Evolutionary conservation across 2,888 invertebrate genomes (phyloP).

Genomic region (Ypsolopha scabrella): DNA sequence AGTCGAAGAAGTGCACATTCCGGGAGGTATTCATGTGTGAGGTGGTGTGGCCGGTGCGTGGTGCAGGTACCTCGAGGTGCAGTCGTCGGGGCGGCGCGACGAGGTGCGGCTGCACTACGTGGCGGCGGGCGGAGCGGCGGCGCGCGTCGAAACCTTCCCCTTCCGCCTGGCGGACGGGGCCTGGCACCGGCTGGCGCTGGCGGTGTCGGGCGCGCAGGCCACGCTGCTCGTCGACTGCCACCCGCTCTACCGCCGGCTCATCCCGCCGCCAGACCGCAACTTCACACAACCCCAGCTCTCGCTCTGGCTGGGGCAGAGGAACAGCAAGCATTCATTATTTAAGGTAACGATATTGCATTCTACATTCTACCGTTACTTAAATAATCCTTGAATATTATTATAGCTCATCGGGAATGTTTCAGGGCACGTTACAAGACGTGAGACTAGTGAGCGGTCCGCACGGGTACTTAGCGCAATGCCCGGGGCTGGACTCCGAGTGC

Average conservation of each 20-base stretch:
- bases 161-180: conserved; percentile 87
- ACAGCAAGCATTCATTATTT: conserved; percentile 86
- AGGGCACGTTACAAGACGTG: conserved; percentile 92
- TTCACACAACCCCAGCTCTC: conserved; percentile 79
- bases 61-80: conserved; percentile 88
- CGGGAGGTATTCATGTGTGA: conserved; percentile 9
- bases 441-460: conserved; percentile 87
- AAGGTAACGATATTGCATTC: conserved; percentile 75
- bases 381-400: background rate
- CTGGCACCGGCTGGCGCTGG: conserved; percentile 90
- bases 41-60: conserved; percentile 18
- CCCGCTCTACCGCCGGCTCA: conserved; percentile 83
- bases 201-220: conserved; percentile 86
- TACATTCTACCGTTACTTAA: background rate
- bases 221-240: conserved; percentile 90
- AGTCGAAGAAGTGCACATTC: conserved; percentile 24
- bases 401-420: conserved; percentile 17
- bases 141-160: conserved; percentile 88
- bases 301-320: conserved; percentile 91
- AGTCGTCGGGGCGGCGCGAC: conserved; percentile 89
- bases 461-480: conserved; percentile 89
- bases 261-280: conserved; percentile 82
- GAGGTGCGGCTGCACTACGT: conserved; percentile 89
- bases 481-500: conserved; percentile 86
- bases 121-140: conserved; percentile 67